Evolutionary conservation across 2,113 vertebrate genomes (phyloP).

Genomic region (Percina caprodes): DNA sequence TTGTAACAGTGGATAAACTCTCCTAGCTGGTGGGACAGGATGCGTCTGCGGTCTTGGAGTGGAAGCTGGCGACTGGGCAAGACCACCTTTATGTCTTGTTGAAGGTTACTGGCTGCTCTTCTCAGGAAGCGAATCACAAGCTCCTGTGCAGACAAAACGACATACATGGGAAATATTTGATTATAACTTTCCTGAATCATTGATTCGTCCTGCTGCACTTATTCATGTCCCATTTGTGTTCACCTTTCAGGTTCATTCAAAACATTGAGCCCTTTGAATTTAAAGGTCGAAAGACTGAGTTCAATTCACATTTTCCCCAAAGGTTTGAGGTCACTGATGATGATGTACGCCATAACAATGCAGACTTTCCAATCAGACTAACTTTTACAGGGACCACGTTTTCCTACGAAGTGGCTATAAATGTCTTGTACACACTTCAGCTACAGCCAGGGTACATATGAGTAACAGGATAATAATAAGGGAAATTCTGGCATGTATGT

Average conservation of each 20-base stretch:
- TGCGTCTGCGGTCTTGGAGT: slow-evolving; percentile 85
- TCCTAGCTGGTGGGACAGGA: slow-evolving; percentile 92
- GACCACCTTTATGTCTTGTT: slow-evolving; percentile 87
- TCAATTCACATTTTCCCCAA: slow-evolving; percentile 34
- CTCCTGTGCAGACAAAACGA: slow-evolving; percentile 83
- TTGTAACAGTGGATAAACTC: slow-evolving; percentile 92
- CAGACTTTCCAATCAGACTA: slow-evolving; percentile 69
- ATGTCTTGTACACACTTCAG: slow-evolving; percentile 57
- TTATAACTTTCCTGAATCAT: slow-evolving; percentile 18
- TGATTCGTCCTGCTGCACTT: slow-evolving; percentile 16
- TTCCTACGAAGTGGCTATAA: slow-evolving; percentile 59
- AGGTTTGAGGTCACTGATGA: slow-evolving; percentile 55
- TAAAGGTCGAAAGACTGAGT: slow-evolving; percentile 11
- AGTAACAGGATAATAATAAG: slow-evolving; percentile 62
- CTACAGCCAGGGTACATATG: slow-evolving; percentile 56
- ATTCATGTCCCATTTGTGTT: slow-evolving; percentile 16
- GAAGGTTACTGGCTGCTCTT: slow-evolving; percentile 91
- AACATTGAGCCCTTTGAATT: slow-evolving; percentile 14
- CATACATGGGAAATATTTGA: slow-evolving; percentile 22
- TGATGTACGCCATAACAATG: slow-evolving; percentile 62
- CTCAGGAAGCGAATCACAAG: slow-evolving; percentile 93
- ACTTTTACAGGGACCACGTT: slow-evolving; percentile 48
- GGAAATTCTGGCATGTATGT: slow-evolving; percentile 58
- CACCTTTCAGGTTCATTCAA: slow-evolving; percentile 12
- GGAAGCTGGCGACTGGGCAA: slow-evolving; percentile 87